Percentiles rank a stretch among this genome's conserved stretches.
Conservation (phyloP, 2,888 invertebrate genomes). For the Microctonus brassicae region DNA sequence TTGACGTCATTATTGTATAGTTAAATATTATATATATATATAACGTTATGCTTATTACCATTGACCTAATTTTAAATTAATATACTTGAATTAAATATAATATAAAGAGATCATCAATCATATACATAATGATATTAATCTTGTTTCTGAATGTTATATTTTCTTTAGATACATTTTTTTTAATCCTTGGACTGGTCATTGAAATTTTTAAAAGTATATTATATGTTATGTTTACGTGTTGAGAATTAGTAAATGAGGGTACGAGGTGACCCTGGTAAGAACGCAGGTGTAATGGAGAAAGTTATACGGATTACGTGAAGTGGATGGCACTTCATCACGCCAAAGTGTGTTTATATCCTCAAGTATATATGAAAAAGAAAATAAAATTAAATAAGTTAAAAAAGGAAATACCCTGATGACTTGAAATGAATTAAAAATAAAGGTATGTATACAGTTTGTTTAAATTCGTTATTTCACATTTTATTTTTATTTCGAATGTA, state of each 20-base stretch:
- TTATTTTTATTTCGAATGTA: no score
- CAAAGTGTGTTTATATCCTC: neutral
- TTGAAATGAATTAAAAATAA: no score
- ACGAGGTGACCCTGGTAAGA: constrained; percentile 22
- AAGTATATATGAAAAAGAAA: neutral
- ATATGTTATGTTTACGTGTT: neutral
- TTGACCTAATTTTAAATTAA: constrained; percentile 24
- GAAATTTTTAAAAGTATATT: neutral
- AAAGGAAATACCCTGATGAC: neutral
- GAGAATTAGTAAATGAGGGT: constrained; percentile 12
- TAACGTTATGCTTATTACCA: constrained; percentile 1
- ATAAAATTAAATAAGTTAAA: neutral
- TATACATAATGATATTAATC: neutral
- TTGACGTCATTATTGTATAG: neutral
- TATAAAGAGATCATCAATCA: neutral
- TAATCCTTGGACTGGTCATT: neutral
- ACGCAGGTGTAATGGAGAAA: constrained; percentile 23
- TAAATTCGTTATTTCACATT: no score
- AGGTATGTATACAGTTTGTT: no score
- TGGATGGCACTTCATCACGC: neutral
- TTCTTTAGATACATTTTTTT: neutral
- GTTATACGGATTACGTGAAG: constrained; percentile 24
- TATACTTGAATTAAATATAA: constrained; percentile 23
- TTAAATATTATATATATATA: no score
- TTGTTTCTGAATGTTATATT: neutral